These are phyloP conservation scores for Pteronotus mesoamericanus DNA, from an alignment of 2,797 vertebrate species.

Conservation along the genomic window DNA sequence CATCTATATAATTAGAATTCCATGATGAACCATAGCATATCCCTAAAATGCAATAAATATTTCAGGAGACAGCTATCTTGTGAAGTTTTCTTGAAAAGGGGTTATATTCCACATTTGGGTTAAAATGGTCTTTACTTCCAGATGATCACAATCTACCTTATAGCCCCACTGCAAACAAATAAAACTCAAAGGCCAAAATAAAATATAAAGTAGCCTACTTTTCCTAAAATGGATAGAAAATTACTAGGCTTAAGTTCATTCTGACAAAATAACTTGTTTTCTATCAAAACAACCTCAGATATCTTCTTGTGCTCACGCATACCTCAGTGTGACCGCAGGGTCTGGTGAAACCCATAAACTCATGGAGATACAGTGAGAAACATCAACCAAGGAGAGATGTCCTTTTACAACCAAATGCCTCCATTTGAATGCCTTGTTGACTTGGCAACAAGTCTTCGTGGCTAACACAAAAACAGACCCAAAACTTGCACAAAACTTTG, in stretches of 20 bases:
- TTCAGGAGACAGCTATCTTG: not conserved
- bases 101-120: not conserved
- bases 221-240: constrained; percentile 27
- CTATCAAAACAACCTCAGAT: not conserved
- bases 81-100: not conserved
- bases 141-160: not conserved
- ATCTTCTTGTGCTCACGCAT: not conserved
- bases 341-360: not conserved
- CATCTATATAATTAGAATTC: not conserved
- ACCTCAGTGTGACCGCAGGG: not conserved
- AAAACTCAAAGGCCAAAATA: constrained; percentile 34
- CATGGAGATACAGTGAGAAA: not conserved
- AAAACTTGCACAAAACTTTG: not conserved
- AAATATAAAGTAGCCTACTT: not conserved
- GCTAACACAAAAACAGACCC: not conserved
- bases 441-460: not conserved
- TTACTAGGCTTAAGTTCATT: constrained; percentile 15
- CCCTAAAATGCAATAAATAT: not conserved
- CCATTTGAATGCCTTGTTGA: not conserved
- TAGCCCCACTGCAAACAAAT: not conserved
- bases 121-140: constrained; percentile 20
- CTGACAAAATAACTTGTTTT: not conserved
- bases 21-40: not conserved
- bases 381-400: not conserved
- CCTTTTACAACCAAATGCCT: not conserved